Conservation (phyloP, 2,113 vertebrate species). For the Chamaetylas fuelleborni region DNA sequence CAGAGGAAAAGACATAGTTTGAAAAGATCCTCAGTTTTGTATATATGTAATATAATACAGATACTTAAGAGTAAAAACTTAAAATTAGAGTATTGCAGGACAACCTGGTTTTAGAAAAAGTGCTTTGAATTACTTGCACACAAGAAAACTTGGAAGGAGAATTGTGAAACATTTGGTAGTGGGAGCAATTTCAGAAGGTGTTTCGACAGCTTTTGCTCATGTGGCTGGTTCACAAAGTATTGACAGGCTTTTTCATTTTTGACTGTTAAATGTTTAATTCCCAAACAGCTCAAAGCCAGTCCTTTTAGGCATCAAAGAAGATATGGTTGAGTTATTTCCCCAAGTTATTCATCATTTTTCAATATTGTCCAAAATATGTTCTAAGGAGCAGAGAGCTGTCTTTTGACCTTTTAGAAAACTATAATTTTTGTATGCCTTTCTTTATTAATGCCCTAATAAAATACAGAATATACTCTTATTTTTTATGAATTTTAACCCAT, state of each 20-base stretch:
- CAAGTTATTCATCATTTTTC: not conserved
- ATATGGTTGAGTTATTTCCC: not conserved
- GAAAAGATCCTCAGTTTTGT: not conserved
- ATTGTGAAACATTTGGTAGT: not conserved
- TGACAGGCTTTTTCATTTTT: slow-evolving; percentile 9
- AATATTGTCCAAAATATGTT: slow-evolving; percentile 31
- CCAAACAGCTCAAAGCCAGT: not conserved
- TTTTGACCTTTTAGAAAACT: slow-evolving; percentile 44
- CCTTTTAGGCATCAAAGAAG: not conserved
- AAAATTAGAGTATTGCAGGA: not conserved
- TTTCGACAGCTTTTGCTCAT: not conserved
- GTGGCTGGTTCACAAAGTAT: not conserved
- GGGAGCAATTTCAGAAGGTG: not conserved
- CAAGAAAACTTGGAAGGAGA: not conserved
- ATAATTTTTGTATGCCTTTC: slow-evolving; percentile 8
- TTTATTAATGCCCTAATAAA: slow-evolving; percentile 42
- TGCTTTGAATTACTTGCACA: not conserved
- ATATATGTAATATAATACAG: not conserved
- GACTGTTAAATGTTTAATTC: slow-evolving; percentile 9
- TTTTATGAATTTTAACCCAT: not conserved
- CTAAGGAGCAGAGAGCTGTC: not conserved
- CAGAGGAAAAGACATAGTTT: not conserved
- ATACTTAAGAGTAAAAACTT: not conserved
- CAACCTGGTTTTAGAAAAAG: not conserved
- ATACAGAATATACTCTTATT: not conserved